These are phyloP conservation scores for Pitta sordida DNA, from an alignment of 2,113 vertebrate species.

Conservation along the genomic window DNA sequence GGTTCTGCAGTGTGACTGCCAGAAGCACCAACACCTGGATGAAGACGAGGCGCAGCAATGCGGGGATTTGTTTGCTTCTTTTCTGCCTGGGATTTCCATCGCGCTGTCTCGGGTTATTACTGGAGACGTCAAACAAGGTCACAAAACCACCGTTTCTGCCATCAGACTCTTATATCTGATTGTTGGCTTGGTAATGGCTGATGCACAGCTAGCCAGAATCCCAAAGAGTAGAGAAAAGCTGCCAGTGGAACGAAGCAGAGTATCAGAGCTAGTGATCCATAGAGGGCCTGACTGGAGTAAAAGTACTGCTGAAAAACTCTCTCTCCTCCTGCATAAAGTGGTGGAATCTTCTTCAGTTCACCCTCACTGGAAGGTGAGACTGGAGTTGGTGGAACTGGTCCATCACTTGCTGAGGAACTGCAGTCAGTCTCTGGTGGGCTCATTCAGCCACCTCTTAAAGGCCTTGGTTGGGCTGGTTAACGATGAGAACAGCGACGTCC, in stretches of 20 bases:
- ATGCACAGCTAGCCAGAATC: conserved; percentile 74
- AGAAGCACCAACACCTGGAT: conserved; percentile 55
- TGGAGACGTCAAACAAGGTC: conserved; percentile 87
- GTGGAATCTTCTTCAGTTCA: conserved; percentile 80
- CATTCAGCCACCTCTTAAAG: conserved; percentile 79
- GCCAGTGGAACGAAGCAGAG: conserved; percentile 46
- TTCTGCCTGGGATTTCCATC: conserved; percentile 88
- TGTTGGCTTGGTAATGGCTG: conserved; percentile 83
- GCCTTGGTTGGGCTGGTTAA: conserved; percentile 85
- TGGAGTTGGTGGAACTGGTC: conserved; percentile 80
- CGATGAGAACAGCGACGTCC: conserved; percentile 82
- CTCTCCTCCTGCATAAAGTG: conserved; percentile 79
- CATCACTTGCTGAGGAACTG: conserved; percentile 78
- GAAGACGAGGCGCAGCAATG: conserved; percentile 58
- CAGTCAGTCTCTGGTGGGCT: conserved; percentile 75
- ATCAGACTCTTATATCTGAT: conserved; percentile 79
- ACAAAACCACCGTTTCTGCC: conserved; percentile 76
- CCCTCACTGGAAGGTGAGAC: conserved; percentile 88
- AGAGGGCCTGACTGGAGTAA: conserved; percentile 82
- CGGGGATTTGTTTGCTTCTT: conserved; percentile 85
- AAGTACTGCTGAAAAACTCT: conserved; percentile 77
- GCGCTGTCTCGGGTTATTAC: conserved; percentile 79
- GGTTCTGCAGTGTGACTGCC: conserved; percentile 82
- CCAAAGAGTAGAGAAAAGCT: conserved; percentile 26
- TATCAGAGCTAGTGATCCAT: conserved; percentile 78